A percentile compares a stretch with the other conserved stretches of the same genome.
These are phyloP conservation scores for Holothuria scabra DNA, from an alignment of 53 echinoderm and acorn worm genomes.

Conservation along the genomic window DNA sequence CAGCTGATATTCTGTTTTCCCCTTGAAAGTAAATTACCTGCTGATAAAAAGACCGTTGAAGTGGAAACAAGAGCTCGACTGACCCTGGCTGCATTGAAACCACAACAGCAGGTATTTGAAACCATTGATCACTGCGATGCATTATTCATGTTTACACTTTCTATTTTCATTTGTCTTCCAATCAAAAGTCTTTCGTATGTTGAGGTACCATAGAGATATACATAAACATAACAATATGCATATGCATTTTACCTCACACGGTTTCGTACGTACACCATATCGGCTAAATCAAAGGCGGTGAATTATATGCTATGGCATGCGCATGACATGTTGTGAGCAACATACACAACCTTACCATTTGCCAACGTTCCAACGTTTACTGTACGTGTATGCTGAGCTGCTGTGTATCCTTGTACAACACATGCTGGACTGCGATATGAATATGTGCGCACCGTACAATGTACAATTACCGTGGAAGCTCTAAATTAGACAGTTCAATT, in stretches of 20 bases:
- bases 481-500: no score
- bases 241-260: constrained; percentile 23
- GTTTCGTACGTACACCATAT: not conserved
- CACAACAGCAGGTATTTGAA: constrained; percentile 38
- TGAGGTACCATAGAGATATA: constrained; percentile 21
- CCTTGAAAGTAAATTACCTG: constrained; percentile 20
- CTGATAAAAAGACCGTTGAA: constrained; percentile 28
- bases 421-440: no score
- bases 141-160: constrained; percentile 6
- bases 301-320: constrained; percentile 29
- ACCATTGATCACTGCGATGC: constrained; percentile 19
- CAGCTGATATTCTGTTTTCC: no score
- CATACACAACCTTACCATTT: constrained; percentile 10
- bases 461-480: no score
- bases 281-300: constrained; percentile 41
- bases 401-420: no score
- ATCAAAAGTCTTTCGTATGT: not conserved
- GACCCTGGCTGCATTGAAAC: constrained; percentile 29
- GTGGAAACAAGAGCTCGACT: constrained; percentile 3
- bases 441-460: no score
- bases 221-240: constrained; percentile 35
- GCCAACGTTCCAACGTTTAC: not conserved
- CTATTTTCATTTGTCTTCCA: constrained; percentile 7
- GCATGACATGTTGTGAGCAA: constrained; percentile 30
- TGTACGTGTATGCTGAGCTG: no score